phyloP scores from a whole-genome alignment of 2,888 invertebrate genomes.

The Eupeodes luniger region DNA sequence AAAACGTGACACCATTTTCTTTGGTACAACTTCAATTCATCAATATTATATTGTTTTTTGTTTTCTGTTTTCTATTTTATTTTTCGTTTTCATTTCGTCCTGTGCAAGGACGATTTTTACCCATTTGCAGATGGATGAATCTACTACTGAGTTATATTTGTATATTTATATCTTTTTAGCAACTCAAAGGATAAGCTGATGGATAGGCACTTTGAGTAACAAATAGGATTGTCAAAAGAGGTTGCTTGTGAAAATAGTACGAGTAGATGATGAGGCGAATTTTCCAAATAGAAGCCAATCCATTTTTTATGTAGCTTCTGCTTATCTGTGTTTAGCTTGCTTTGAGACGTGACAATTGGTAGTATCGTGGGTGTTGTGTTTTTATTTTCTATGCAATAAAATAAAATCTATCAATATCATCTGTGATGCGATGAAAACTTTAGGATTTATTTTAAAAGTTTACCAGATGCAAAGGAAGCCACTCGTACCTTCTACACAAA shows the following conservation, averaged over 20 bases:
- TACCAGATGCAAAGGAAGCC: no score
- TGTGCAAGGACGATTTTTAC: background rate
- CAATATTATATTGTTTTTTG: constrained; percentile 38
- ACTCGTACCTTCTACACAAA: background rate
- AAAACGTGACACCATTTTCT: constrained; percentile 59
- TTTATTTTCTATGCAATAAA: constrained; percentile 18
- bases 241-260: background rate
- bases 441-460: constrained; percentile 39
- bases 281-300: constrained; percentile 23
- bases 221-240: constrained; percentile 35
- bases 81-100: background rate
- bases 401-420: constrained; percentile 58
- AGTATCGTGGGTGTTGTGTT: background rate
- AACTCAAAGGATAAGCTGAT: constrained; percentile 45
- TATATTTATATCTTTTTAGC: background rate
- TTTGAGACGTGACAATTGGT: constrained; percentile 47
- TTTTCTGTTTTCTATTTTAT: background rate
- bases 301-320: constrained; percentile 28
- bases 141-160: background rate
- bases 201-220: constrained; percentile 39
- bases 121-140: constrained; percentile 6
- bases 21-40: constrained; percentile 38
- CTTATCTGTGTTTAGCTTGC: constrained; percentile 25
- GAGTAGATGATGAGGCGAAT: no score
- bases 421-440: constrained; percentile 14